Evolutionary conservation across 2,113 vertebrate species (phyloP).

Genomic region (Stegostoma tigrinum): DNA sequence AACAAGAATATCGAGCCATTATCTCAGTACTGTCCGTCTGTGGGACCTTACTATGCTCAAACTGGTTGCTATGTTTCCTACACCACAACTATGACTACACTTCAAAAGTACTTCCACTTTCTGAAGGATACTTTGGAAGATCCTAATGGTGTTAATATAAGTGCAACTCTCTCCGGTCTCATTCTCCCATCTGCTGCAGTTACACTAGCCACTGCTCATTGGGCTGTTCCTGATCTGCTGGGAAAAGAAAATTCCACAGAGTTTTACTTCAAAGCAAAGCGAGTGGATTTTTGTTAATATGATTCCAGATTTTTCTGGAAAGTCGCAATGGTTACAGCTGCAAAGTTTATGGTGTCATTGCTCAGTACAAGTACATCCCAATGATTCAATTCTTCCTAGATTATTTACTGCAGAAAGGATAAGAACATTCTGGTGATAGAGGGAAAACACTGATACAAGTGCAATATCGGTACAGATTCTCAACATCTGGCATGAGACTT

Average conservation of each 20-base stretch:
- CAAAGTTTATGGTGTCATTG: not conserved
- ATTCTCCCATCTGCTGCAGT: not conserved
- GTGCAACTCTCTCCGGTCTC: not conserved
- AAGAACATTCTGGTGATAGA: not conserved
- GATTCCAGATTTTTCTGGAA: conserved; percentile 28
- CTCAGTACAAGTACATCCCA: not conserved
- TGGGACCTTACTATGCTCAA: not conserved
- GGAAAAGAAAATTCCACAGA: not conserved
- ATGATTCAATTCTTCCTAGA: not conserved
- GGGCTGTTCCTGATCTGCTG: not conserved
- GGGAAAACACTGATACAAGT: not conserved
- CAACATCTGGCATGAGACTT: not conserved
- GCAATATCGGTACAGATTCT: not conserved
- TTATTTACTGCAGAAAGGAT: not conserved
- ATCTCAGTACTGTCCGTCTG: not conserved
- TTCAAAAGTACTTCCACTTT: not conserved
- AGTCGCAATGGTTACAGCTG: not conserved
- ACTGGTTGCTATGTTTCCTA: not conserved
- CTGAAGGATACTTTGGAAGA: not conserved
- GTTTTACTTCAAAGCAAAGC: not conserved
- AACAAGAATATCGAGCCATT: not conserved
- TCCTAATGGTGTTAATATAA: not conserved
- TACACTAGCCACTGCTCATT: no score
- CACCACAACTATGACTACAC: not conserved
- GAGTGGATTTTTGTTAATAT: not conserved